phyloP scores from a whole-genome alignment of 2,113 vertebrate species.

The Sphyrna mokarran region DNA sequence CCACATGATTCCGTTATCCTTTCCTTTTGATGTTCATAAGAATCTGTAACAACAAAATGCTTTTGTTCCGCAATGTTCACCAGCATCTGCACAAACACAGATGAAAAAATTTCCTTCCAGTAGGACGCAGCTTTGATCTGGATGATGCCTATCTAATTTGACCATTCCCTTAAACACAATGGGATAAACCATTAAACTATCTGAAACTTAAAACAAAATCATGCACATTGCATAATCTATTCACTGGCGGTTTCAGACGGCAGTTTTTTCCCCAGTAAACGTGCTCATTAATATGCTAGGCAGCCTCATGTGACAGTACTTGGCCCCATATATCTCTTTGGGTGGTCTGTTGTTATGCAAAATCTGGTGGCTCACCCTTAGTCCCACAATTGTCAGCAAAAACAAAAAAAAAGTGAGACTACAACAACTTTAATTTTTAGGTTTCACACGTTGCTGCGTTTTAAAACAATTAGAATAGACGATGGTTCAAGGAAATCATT shows the following conservation, averaged over 20 bases:
- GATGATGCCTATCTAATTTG: conserved; percentile 13
- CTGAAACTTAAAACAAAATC: conserved; percentile 30
- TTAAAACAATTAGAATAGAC: not conserved
- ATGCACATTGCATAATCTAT: conserved; percentile 27
- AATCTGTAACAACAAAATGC: not conserved
- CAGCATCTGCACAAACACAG: conserved; percentile 7
- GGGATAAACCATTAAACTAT: conserved; percentile 31
- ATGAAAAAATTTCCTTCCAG: conserved; percentile 14
- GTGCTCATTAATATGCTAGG: conserved; percentile 36
- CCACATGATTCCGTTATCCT: not conserved
- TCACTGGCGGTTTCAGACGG: not conserved
- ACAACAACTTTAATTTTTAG: not conserved
- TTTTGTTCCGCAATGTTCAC: not conserved
- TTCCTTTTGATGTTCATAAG: not conserved
- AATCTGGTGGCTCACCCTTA: conserved; percentile 34
- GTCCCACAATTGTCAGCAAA: conserved; percentile 9
- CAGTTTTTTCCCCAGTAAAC: conserved; percentile 30
- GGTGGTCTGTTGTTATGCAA: conserved; percentile 38
- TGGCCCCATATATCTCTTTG: conserved; percentile 33
- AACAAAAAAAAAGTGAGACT: not conserved
- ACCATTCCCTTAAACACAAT: conserved; percentile 28
- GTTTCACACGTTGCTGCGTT: not conserved
- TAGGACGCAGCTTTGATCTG: conserved; percentile 23
- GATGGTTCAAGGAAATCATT: not conserved
- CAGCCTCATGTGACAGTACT: conserved; percentile 24